phyloP scores from a whole-genome alignment of 2,797 vertebrate species.

The Threskiornis aethiopicus region DNA sequence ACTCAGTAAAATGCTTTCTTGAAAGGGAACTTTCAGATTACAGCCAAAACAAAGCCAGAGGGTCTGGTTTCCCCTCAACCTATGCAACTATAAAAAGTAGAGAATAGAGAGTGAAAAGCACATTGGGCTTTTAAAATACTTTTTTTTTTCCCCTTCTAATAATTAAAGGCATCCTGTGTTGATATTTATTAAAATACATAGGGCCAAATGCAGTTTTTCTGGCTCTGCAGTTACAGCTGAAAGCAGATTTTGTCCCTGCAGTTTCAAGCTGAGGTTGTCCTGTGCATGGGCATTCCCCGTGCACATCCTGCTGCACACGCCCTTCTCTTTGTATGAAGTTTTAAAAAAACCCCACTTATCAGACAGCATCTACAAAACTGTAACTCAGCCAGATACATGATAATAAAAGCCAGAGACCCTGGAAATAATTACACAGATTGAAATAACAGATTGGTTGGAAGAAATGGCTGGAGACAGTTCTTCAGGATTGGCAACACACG shows the following conservation, averaged over 20 bases:
- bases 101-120: not conserved
- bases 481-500: conserved; percentile 22
- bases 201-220: not conserved
- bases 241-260: not conserved
- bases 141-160: not conserved
- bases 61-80: not conserved
- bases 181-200: not conserved
- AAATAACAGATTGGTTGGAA: conserved; percentile 65
- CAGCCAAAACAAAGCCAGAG: not conserved
- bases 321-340: not conserved
- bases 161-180: not conserved
- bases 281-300: not conserved
- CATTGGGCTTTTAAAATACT: not conserved
- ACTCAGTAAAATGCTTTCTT: not conserved
- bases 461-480: conserved; percentile 46
- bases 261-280: not conserved
- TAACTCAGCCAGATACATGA: conserved; percentile 16
- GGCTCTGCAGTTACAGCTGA: not conserved
- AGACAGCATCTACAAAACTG: conserved; percentile 24
- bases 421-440: conserved; percentile 66
- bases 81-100: not conserved
- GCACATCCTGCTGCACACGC: not conserved
- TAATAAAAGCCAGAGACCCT: conserved; percentile 65
- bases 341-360: not conserved
- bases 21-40: not conserved